Conservation (phyloP, 2,888 invertebrate species). For the Ophion slaviceki region DNA sequence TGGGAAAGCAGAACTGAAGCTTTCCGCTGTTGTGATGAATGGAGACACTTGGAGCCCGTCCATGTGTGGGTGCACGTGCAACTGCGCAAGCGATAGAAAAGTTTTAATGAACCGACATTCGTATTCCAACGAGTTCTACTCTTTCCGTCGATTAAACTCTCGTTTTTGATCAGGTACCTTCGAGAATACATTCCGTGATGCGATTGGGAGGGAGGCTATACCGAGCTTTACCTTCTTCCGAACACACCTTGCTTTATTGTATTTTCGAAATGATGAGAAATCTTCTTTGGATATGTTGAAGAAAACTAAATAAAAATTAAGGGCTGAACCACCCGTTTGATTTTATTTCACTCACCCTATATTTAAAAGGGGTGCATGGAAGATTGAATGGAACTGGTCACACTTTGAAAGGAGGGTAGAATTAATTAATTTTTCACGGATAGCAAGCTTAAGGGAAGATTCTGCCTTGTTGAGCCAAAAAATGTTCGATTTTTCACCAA, state of each 20-base stretch:
- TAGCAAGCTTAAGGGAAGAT: neutral
- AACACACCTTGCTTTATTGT: no score
- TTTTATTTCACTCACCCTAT: no score
- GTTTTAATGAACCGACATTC: conserved; percentile 26
- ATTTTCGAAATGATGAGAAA: no score
- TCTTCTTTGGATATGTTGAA: no score
- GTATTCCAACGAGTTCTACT: conserved; percentile 1
- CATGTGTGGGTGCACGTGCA: neutral
- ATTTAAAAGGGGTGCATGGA: no score
- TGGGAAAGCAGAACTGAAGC: neutral
- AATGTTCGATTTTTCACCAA: no score
- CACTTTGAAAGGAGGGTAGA: no score
- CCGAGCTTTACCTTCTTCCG: neutral
- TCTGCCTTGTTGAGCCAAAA: no score
- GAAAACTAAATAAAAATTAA: no score
- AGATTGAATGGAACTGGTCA: no score
- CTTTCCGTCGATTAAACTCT: conserved; percentile 24
- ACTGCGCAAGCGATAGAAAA: conserved; percentile 35
- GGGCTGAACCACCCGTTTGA: no score
- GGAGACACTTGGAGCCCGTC: neutral
- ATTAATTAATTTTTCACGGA: no score
- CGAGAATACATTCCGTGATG: neutral
- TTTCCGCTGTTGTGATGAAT: neutral
- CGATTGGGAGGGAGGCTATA: neutral
- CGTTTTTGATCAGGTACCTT: neutral